Percentiles rank a stretch among this genome's conserved stretches.
Conservation (phyloP, 1,140 invertebrate species). For the Lysiphlebus fabarum region DNA sequence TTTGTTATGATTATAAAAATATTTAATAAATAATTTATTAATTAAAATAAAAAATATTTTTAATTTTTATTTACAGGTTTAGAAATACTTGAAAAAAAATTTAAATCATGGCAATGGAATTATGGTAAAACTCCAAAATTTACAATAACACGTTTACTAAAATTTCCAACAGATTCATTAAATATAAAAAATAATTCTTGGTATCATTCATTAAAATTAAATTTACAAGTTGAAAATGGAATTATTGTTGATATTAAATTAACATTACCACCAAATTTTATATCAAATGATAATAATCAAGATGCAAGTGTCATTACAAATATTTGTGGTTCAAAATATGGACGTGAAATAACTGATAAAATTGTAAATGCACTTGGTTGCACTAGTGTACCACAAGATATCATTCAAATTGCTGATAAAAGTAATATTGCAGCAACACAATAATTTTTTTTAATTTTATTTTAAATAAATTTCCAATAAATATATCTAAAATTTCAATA, state of each 20-base stretch:
- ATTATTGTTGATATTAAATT: conserved; percentile 48
- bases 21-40: too few relatives aligned
- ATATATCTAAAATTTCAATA: too few relatives aligned
- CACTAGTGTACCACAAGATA: conserved; percentile 35
- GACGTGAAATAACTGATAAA: conserved; percentile 40
- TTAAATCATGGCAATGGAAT: conserved; percentile 82
- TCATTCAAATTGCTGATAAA: conserved; percentile 33
- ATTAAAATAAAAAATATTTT: conserved; percentile 15
- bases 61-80: conserved; percentile 61
- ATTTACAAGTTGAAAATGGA: conserved; percentile 41
- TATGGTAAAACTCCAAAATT: conserved; percentile 88
- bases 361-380: conserved; percentile 46
- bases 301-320: conserved; percentile 48
- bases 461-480: neutral
- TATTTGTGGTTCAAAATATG: conserved; percentile 43
- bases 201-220: conserved; percentile 38
- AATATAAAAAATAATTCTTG: conserved; percentile 11
- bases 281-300: conserved; percentile 28
- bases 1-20: neutral
- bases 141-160: conserved; percentile 55
- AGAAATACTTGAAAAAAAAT: conserved; percentile 56
- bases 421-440: conserved; percentile 42
- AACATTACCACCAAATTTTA: conserved; percentile 40
- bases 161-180: conserved; percentile 28
- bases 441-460: conserved; percentile 27